Conservation (phyloP, 1,140 invertebrate species). For the Euglossa dilemma region DNA sequence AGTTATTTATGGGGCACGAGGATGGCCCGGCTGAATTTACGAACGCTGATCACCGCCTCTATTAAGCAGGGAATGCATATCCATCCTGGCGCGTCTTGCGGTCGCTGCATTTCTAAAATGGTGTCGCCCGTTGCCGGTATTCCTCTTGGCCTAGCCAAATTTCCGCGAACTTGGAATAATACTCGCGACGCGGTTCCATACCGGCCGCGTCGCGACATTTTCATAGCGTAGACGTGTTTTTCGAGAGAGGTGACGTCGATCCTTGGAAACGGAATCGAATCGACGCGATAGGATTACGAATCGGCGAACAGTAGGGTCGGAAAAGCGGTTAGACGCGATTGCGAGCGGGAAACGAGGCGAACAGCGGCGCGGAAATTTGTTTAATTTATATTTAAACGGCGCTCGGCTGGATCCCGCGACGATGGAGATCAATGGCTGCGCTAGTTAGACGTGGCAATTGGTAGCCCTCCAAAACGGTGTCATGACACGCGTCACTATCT, state of each 20-base stretch:
- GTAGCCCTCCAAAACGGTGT: constrained; percentile 37
- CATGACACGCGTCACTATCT: constrained; percentile 45
- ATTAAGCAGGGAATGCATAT: constrained; percentile 48
- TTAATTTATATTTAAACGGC: constrained; percentile 48
- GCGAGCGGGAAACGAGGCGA: not conserved
- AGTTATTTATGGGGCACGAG: constrained; percentile 59
- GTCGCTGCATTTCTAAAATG: constrained; percentile 36
- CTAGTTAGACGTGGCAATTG: constrained; percentile 26
- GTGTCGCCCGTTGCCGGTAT: constrained; percentile 1
- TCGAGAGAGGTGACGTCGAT: no score
- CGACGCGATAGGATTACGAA: not conserved
- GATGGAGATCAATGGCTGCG: constrained; percentile 38
- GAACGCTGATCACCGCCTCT: constrained; percentile 39
- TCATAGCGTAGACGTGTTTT: no score
- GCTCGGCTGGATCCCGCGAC: not conserved
- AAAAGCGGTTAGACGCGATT: not conserved
- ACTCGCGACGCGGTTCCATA: no score
- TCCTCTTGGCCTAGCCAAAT: not conserved
- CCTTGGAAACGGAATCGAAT: not conserved
- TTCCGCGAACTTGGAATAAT: no score
- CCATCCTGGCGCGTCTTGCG: constrained; percentile 25
- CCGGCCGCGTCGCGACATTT: no score
- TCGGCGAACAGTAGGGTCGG: not conserved
- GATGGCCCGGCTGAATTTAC: constrained; percentile 54
- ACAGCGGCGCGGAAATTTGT: constrained; percentile 2